Percentiles rank a stretch among this genome's conserved stretches.
Conservation (phyloP, 2,888 invertebrate genomes). For the Drosophila stalkeri region DNA sequence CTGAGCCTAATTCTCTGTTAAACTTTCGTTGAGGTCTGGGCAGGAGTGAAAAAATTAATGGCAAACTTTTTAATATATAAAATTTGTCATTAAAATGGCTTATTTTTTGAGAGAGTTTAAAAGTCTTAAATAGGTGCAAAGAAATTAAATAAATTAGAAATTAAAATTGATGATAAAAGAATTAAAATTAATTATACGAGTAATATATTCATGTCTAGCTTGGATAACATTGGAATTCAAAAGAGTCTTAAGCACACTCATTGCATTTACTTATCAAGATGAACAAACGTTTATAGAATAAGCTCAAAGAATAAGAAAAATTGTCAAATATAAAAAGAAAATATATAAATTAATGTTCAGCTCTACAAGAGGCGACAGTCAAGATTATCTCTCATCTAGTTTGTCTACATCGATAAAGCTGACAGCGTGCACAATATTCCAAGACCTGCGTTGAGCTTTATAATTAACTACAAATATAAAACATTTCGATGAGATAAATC, state of each 20-base stretch:
- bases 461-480: background rate
- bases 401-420: conserved; percentile 1
- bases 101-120: background rate
- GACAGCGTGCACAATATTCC: background rate
- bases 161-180: background rate
- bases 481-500: background rate
- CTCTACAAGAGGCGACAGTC: background rate
- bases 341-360: background rate
- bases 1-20: conserved; percentile 15
- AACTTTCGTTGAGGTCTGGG: conserved; percentile 27
- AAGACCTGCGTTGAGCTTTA: no score
- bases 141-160: background rate
- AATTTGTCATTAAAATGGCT: conserved; percentile 9
- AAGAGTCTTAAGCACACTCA: background rate
- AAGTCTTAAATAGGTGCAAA: background rate
- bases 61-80: conserved; percentile 29
- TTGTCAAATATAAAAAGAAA: no score
- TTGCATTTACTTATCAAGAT: background rate
- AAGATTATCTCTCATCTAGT: background rate
- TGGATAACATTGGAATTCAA: background rate
- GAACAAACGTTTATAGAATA: background rate
- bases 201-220: background rate
- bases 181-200: background rate
- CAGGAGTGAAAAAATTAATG: conserved; percentile 8
- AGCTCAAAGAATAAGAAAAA: background rate